phyloP scores from a whole-genome alignment of 1,140 invertebrate species.

The Plectrocnemia conspersa region DNA sequence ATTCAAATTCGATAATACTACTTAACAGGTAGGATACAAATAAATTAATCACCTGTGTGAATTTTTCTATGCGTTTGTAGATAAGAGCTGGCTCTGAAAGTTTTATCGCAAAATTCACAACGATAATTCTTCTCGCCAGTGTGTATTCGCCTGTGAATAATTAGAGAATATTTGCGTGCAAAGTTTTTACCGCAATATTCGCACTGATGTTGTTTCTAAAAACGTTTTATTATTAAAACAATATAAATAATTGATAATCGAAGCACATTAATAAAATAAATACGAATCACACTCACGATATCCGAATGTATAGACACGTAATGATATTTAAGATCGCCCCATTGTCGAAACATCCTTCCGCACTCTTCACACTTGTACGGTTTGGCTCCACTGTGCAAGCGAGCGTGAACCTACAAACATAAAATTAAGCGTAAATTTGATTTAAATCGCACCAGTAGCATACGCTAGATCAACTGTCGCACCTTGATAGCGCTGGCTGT shows the following conservation, averaged over 20 bases:
- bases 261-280: background rate
- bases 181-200: constrained; percentile 90
- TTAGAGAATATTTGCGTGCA: constrained; percentile 88
- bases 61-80: constrained; percentile 83
- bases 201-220: constrained; percentile 76
- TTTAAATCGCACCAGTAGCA: background rate
- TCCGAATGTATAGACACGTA: constrained; percentile 79
- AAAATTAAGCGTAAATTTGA: background rate
- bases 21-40: background rate
- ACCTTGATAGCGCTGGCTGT: constrained; percentile 74
- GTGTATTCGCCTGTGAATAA: constrained; percentile 84
- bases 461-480: constrained; percentile 19
- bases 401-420: constrained; percentile 58
- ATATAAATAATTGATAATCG: background rate
- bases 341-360: constrained; percentile 73
- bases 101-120: constrained; percentile 80
- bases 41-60: constrained; percentile 67
- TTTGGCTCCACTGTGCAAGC: constrained; percentile 71
- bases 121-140: constrained; percentile 86
- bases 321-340: constrained; percentile 88
- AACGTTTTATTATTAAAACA: background rate
- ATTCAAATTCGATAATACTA: background rate
- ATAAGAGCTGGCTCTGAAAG: constrained; percentile 80
- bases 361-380: constrained; percentile 78
- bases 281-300: constrained; percentile 39